These are phyloP conservation scores for Yasuhikotakia modesta DNA, from an alignment of 2,797 vertebrate genomes.

Conservation along the genomic window DNA sequence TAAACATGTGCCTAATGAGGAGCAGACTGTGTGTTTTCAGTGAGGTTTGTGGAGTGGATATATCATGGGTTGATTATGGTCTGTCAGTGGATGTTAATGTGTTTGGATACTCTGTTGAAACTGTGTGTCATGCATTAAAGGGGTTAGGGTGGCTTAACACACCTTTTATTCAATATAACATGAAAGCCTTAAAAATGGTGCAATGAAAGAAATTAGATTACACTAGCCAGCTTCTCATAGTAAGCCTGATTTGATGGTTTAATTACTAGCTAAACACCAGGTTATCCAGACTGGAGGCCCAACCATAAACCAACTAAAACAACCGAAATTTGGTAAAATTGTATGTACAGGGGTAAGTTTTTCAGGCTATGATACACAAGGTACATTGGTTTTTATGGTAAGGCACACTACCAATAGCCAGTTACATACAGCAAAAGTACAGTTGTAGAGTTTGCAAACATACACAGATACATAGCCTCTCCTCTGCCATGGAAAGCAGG, in stretches of 20 bases:
- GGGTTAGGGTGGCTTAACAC: not conserved
- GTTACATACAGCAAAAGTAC: no score
- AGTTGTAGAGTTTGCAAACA: no score
- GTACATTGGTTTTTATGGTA: no score
- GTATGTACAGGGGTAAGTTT: no score
- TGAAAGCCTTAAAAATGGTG: not conserved
- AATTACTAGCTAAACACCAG: no score
- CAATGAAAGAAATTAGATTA: not conserved
- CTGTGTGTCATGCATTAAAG: not conserved
- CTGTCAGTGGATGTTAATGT: not conserved
- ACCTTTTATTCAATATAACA: not conserved
- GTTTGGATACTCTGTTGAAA: constrained; percentile 3
- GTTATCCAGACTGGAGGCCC: no score
- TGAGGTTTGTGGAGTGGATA: not conserved
- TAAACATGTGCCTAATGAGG: not conserved
- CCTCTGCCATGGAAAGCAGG: not conserved
- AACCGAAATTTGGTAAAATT: no score
- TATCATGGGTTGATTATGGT: constrained; percentile 1
- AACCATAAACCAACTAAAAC: no score
- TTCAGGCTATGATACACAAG: no score
- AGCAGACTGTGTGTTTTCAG: not conserved
- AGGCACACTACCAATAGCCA: no score
- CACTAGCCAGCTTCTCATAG: no score
- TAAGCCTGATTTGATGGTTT: no score
- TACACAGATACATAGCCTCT: not conserved